Conservation (phyloP, 92 coral and sea anemone species). For the Hydrozoanthus gracilis region DNA sequence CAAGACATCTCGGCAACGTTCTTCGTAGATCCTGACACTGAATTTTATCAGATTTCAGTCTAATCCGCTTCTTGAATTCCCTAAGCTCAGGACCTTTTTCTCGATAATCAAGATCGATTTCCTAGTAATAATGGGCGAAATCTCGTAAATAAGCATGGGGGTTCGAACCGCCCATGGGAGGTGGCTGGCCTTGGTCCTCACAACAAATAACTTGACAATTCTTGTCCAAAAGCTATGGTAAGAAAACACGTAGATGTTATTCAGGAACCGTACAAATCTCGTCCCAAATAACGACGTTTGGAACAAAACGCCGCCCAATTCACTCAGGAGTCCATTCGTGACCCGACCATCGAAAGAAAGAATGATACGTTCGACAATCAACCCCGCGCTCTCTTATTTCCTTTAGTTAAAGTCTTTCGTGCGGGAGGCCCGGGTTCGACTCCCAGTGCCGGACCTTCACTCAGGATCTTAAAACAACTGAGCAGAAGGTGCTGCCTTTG, state of each 20-base stretch:
- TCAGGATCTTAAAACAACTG: background rate
- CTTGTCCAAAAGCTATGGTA: background rate
- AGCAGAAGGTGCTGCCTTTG: too few relatives aligned
- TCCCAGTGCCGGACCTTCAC: too few relatives aligned
- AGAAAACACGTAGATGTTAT: background rate
- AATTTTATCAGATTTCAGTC: background rate
- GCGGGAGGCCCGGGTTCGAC: too few relatives aligned
- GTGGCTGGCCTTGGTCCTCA: conserved; percentile 41
- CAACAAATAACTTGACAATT: conserved; percentile 18
- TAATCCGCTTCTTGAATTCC: background rate
- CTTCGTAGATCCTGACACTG: conserved; percentile 45
- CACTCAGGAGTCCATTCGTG: conserved; percentile 20
- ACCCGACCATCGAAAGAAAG: conserved; percentile 15
- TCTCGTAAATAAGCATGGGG: conserved; percentile 28
- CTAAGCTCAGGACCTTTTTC: background rate
- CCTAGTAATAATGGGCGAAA: background rate
- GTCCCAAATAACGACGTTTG: conserved; percentile 37
- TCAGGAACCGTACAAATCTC: conserved; percentile 36
- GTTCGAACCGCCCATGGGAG: background rate
- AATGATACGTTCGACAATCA: background rate
- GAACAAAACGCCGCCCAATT: conserved; percentile 37
- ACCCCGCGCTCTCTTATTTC: conserved; percentile 12
- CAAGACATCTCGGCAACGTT: conserved; percentile 20
- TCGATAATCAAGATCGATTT: background rate
- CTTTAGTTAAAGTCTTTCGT: background rate